Evolutionary conservation across 2,113 vertebrate genomes (phyloP).

Genomic region (Phoxinus phoxinus): DNA sequence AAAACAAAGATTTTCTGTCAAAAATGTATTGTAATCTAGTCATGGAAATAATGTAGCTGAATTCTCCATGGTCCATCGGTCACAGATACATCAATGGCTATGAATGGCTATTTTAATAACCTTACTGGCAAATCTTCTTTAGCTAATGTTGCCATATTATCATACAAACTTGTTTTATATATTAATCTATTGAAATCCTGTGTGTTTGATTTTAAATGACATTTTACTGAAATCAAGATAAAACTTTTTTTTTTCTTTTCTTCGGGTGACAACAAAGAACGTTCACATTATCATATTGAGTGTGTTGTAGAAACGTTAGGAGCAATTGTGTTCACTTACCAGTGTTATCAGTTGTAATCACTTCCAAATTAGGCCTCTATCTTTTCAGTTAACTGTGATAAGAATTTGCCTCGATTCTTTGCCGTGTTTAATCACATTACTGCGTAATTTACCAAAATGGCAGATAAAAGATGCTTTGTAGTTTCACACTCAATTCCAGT

Average conservation of each 20-base stretch:
- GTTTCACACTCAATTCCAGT: slow-evolving; percentile 9
- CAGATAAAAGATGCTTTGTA: slow-evolving; percentile 18
- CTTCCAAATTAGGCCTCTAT: slow-evolving; percentile 19
- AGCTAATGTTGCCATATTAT: not conserved
- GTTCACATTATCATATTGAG: not conserved
- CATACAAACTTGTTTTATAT: not conserved
- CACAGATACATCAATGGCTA: not conserved
- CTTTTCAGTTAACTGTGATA: slow-evolving; percentile 17
- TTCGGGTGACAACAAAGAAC: not conserved
- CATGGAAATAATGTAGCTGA: not conserved
- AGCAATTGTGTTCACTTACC: not conserved
- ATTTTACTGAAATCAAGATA: not conserved
- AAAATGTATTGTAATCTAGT: slow-evolving; percentile 4
- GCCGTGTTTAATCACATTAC: not conserved
- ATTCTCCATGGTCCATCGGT: not conserved
- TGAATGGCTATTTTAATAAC: not conserved
- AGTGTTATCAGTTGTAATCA: slow-evolving; percentile 5
- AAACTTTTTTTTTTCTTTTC: not conserved
- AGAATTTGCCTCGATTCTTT: not conserved
- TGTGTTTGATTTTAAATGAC: not conserved
- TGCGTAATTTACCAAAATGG: not conserved
- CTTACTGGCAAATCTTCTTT: not conserved
- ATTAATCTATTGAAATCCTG: not conserved
- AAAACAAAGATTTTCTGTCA: slow-evolving; percentile 30
- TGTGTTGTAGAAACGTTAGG: not conserved